A percentile compares a stretch with the other conserved stretches of the same genome.
phyloP scores from a whole-genome alignment of 2,888 invertebrate species.

The Cephus spinipes region DNA sequence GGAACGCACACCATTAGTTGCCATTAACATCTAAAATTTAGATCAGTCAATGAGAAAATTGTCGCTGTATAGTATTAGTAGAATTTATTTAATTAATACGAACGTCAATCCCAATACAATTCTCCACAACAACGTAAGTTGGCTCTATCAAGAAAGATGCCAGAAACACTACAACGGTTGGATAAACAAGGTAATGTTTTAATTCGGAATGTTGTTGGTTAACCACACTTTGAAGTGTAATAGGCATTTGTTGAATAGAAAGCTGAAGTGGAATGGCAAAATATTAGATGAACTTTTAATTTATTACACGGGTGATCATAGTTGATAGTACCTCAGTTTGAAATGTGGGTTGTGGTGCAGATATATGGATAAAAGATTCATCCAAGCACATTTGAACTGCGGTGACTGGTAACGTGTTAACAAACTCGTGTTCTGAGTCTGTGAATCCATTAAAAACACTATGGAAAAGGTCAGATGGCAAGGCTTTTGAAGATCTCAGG shows the following conservation, averaged over 20 bases:
- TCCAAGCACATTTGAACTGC: conserved; percentile 57
- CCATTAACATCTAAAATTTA: conserved; percentile 54
- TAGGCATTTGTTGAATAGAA: conserved; percentile 59
- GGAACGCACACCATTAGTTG: conserved; percentile 59
- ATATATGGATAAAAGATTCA: conserved; percentile 45
- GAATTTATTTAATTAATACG: conserved; percentile 26
- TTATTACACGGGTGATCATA: neutral
- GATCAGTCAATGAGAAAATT: neutral
- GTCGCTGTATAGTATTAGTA: neutral
- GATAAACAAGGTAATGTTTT: conserved; percentile 40
- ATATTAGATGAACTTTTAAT: conserved; percentile 8
- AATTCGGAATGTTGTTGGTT: conserved; percentile 38
- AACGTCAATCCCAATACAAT: conserved; percentile 60
- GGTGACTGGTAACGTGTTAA: conserved; percentile 35
- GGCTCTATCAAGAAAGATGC: conserved; percentile 57
- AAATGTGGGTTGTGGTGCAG: conserved; percentile 22
- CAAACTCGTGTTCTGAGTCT: neutral
- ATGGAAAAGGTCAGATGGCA: neutral
- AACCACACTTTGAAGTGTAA: conserved; percentile 52
- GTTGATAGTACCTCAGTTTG: neutral
- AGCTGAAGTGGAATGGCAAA: conserved; percentile 37
- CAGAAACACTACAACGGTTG: conserved; percentile 54
- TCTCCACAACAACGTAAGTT: conserved; percentile 56
- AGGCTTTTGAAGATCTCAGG: conserved; percentile 39
- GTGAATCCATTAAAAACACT: neutral